Base-by-base conservation (phyloP, 2,113 vertebrate species). In the Opisthocomus hoazin region DNA sequence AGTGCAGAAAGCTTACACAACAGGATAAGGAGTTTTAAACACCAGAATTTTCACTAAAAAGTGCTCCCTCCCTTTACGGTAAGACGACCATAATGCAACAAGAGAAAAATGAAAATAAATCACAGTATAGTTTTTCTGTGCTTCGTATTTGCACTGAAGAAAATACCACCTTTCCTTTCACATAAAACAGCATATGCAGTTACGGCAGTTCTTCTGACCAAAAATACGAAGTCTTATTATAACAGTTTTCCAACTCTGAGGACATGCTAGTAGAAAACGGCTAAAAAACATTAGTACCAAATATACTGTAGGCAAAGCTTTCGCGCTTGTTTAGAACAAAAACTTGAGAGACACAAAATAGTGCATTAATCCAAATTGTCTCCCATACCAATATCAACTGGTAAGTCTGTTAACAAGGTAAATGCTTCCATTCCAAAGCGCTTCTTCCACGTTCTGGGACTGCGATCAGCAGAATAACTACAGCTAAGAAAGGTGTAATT, bases 341-440 rank as follows among this genome's bases (percentile, higher is more conserved):
- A 89, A 30, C 7, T 12, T 13, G 9, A n/a, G 53, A 84, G 76
- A 53, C 11, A 45, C 46, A 48, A 71, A 88, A 11, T 2, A 64
- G 41, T 2, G 9, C 39, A 20, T 30, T 43, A 65, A 84, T 73
- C 12, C 30, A 54, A 73, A 51, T 0, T 39, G n/a, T 39, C 36
- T 75, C 79, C 73, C 32, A 32, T 11, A 48, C 9, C 2, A 0
- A 1, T 4, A 71, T 17, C 27, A 65, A 45, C 1, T 0, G 10
- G 8, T 5, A 32, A 39, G 18, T 30, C 34, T n/a, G 37, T 41
- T 24, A 73, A 78, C 9, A 20, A 78, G 30, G 26, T 13, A 64
- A 79, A 74, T 1, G 15, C 29, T 71, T 66, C 29, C 3, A 4
- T 46, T 66, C 73, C 37, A 4, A 57, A 58, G 32, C 78, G 12